Conservation (phyloP, 1,140 invertebrate species). For the Oryzaephilus surinamensis region DNA sequence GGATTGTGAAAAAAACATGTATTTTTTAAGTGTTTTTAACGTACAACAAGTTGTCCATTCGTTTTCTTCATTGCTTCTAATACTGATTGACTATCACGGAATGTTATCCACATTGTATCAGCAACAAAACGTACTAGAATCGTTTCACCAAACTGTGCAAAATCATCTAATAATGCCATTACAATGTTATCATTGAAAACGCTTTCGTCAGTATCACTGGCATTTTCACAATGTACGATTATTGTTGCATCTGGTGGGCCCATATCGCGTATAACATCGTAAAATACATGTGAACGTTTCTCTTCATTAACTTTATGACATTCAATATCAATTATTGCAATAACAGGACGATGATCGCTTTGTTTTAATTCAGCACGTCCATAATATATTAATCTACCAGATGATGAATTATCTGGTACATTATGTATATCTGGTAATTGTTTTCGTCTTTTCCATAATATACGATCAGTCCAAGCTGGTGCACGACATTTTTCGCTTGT, state of each 20-base stretch:
- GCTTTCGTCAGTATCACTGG: conserved; percentile 26
- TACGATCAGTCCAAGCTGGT: conserved; percentile 96
- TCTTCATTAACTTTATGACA: conserved; percentile 65
- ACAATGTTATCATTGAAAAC: conserved; percentile 62
- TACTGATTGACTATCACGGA: conserved; percentile 74
- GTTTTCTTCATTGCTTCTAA: conserved; percentile 52
- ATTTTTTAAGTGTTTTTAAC: conserved; percentile 8
- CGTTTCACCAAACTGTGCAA: conserved; percentile 71
- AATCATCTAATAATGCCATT: conserved; percentile 56
- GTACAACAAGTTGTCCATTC: conserved; percentile 12
- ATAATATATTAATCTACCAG: conserved; percentile 79
- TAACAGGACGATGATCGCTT: conserved; percentile 94
- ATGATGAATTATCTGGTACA: conserved; percentile 37
- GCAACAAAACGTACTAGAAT: conserved; percentile 84
- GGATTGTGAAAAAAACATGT: conserved; percentile 2
- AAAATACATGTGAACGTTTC: conserved; percentile 63
- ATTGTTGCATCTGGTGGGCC: conserved; percentile 95
- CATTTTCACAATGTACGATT: conserved; percentile 50
- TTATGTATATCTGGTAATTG: conserved; percentile 50
- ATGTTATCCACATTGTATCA: conserved; percentile 83
- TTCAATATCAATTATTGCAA: conserved; percentile 82
- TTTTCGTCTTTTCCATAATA: conserved; percentile 80
- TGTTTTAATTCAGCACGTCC: conserved; percentile 91
- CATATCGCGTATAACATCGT: conserved; percentile 72
- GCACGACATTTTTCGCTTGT: conserved; percentile 96